Conservation (phyloP, 1,140 invertebrate genomes). For the Drosophila pachea region DNA sequence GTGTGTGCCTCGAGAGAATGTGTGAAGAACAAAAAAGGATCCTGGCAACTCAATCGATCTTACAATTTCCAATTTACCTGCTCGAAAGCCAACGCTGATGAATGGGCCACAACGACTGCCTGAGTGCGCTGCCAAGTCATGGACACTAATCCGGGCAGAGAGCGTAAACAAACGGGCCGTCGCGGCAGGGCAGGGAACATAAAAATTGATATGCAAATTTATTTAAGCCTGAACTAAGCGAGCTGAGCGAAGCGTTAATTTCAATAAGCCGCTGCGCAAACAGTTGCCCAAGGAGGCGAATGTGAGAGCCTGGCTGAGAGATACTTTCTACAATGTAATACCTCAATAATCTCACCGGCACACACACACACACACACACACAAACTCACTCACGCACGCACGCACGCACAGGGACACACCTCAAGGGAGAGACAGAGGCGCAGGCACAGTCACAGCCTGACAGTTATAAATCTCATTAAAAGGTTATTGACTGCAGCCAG, state of each 20-base stretch:
- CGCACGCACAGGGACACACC: conserved; percentile 14
- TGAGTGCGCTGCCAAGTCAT: conserved; percentile 20
- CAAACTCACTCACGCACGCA: conserved; percentile 51
- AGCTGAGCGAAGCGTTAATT: conserved; percentile 47
- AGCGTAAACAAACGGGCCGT: conserved; percentile 37
- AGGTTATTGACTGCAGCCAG: conserved; percentile 69
- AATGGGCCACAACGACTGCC: conserved; percentile 33
- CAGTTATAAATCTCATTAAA: conserved; percentile 76
- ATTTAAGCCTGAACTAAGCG: conserved; percentile 69
- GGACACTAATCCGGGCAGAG: conserved; percentile 58
- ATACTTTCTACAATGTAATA: conserved; percentile 62
- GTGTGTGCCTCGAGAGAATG: conserved; percentile 2
- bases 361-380: conserved; percentile 38
- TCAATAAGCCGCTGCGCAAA: conserved; percentile 65
- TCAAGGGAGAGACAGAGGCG: conserved; percentile 22
- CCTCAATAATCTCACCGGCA: conserved; percentile 65
- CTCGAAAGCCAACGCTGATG: conserved; percentile 49
- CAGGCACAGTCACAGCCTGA: conserved; percentile 32
- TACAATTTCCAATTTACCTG: conserved; percentile 25
- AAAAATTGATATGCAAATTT: conserved; percentile 72
- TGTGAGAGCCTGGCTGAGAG: conserved; percentile 24
- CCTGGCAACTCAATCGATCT: conserved; percentile 49
- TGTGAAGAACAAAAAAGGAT: conserved; percentile 18
- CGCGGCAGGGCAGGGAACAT: background rate
- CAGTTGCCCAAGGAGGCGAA: conserved; percentile 20